Evolutionary conservation across 1,140 invertebrate genomes (phyloP), one percentile per base, ranked within the genome.

Genomic region (Drosophila cardini): DNA sequence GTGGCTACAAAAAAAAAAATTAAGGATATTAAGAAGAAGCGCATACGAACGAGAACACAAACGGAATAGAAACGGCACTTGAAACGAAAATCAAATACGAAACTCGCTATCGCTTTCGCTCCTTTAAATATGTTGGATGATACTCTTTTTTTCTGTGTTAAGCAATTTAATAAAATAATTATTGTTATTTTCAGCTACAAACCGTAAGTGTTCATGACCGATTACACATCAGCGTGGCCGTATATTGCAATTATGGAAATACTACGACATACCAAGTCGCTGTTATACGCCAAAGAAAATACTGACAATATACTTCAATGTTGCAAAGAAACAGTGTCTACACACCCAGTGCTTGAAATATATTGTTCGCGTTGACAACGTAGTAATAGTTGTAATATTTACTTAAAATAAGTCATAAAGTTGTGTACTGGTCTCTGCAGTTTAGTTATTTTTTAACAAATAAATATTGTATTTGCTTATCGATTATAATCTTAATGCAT

Each of bases 191-290:
- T 70, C 69, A 65, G 68, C 78, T 85, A 86, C 82, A 86, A 86
- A 86, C 82, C 82, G 82, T 86, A 86, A 53, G 82, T 87, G 80
- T 76, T 86, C 82, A 86, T 86, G 70, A 67, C 56, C 36, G 55
- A 43, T 18, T 46, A 15, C 18, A 38, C 55, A 57, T 43, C 70
- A 72, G 60, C 42, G 68, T 71, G 50, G 64, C 68, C 68, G 42
- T 32, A 71, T 46, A 4, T 48, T 10, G 42, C n/a, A 38, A 46
- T 9, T 11, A 6, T 2, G 6, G 32, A 58, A 16, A 68, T 58
- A 38, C 64, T 16, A n/a, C n/a, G 60, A 7, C 15, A 13, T 6
- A 2, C 2, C 4, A 2, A 2, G 11, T n/a, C 10, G 1, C 10
- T 43, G 40, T 32, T 53, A 36, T 70, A 42, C 21, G 4, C 46